Evolutionary conservation across 1,140 invertebrate species (phyloP).

Genomic region (Bemisia tabaci): DNA sequence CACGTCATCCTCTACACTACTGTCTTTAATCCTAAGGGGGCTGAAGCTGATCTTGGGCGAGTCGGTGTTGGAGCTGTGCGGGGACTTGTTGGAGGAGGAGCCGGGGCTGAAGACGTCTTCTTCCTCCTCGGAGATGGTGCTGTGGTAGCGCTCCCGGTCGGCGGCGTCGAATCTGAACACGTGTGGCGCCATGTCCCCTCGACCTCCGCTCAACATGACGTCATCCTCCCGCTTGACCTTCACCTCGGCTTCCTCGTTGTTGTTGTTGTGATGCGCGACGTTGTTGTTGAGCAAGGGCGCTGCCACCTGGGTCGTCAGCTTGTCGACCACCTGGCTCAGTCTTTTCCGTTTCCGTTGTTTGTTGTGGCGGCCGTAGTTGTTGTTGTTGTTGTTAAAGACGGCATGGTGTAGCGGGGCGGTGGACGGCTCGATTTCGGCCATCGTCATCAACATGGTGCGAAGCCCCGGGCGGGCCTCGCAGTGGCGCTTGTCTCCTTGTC

Average conservation of each 20-base stretch:
- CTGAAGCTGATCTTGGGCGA: slow-evolving; percentile 42
- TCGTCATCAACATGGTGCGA: background rate
- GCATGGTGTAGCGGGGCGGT: slow-evolving; percentile 14
- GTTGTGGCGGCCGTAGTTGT: slow-evolving; percentile 22
- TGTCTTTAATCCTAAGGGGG: slow-evolving; percentile 39
- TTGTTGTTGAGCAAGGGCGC: slow-evolving; percentile 25
- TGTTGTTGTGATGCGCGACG: slow-evolving; percentile 22
- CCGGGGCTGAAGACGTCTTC: slow-evolving; percentile 42
- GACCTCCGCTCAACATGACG: slow-evolving; percentile 5
- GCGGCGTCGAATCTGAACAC: slow-evolving; percentile 39
- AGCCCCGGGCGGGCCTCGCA: background rate
- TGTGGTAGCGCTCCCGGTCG: slow-evolving; percentile 31
- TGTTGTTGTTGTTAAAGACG: slow-evolving; percentile 44
- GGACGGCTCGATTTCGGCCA: background rate
- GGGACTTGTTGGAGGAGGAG: slow-evolving; percentile 36
- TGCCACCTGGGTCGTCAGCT: slow-evolving; percentile 39
- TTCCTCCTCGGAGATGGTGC: slow-evolving; percentile 31
- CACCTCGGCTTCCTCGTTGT: slow-evolving; percentile 23
- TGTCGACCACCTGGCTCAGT: slow-evolving; percentile 58
- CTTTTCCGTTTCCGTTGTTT: slow-evolving; percentile 53
- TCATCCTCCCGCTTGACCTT: slow-evolving; percentile 16
- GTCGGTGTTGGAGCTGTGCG: slow-evolving; percentile 37
- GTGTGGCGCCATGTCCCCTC: slow-evolving; percentile 24
- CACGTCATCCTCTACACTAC: slow-evolving; percentile 33
- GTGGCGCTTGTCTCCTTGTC: background rate